Base-by-base conservation (phyloP, 2,797 vertebrate genomes). In the Tragelaphus oryx region DNA sequence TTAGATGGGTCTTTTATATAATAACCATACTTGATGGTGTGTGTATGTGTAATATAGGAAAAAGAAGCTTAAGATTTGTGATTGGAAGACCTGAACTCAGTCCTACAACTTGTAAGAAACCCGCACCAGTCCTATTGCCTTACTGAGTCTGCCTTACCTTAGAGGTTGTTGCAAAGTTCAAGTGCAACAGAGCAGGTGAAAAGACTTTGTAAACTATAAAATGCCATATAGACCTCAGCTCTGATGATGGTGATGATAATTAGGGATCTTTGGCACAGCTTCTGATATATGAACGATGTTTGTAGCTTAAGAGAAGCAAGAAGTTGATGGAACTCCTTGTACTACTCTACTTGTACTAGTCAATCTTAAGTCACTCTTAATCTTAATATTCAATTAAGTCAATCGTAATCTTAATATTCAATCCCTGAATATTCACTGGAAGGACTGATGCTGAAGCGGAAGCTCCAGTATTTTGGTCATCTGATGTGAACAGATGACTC, bases 131-230 rank as follows among this genome's bases (percentile, higher is more conserved):
- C 24, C 46, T 74, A 37, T 52, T 92, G 50, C 30, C 10, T 96
- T 88, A 84, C 12, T 57, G 78, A 52, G 22, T 89, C 84, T 82
- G 96, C 37, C 65, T 89, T 92, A 86, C 50, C 24, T 91, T 44
- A 82, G 46, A 92, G 59, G 16, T n/a, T 60, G 54, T 93, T 95
- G 90, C 65, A 95, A 96, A 92, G 88, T 92, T 93, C 76, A 91
- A 60, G n/a, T 59, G 55, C 24, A 95, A 54, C 18, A 71, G 86
- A 93, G 55, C 44, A 76, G 55, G 65, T 91, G 24, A 83, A 93
- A 92, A 92, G 13, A 20, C 44, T 71, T 91, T 95, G 33, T 54
- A 96, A 93, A 81, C 87, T 95, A 52, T 65, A 78, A 93, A 93
- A 91, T 59, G 44, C n/a, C 55, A 60, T 46, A 82, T 14, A 78